Evolutionary conservation across 2,797 vertebrate species (phyloP).

Genomic region (Atherinosoma microstoma): DNA sequence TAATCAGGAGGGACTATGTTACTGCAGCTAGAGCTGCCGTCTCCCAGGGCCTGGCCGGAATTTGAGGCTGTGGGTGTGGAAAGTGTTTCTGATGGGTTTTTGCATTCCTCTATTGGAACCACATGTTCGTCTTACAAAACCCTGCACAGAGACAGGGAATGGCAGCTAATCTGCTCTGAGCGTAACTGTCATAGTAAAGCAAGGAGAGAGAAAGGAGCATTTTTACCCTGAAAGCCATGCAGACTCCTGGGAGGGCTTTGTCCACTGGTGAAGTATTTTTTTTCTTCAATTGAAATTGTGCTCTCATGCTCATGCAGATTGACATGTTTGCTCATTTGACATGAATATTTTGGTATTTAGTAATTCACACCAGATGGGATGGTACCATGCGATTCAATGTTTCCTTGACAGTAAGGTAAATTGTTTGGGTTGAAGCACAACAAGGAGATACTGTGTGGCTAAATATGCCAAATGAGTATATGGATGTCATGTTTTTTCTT

Average conservation of each 20-base stretch:
- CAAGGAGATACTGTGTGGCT: slow-evolving; percentile 26
- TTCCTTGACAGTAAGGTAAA: slow-evolving; percentile 69
- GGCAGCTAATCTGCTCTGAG: slow-evolving; percentile 72
- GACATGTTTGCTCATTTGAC: slow-evolving; percentile 70
- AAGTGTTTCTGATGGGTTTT: slow-evolving; percentile 83
- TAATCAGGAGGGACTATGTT: slow-evolving; percentile 78
- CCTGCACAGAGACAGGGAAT: slow-evolving; percentile 71
- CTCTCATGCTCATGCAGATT: slow-evolving; percentile 62
- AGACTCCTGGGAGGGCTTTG: slow-evolving; percentile 59
- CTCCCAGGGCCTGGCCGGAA: slow-evolving; percentile 83
- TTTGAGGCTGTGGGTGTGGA: slow-evolving; percentile 84
- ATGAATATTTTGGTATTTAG: slow-evolving; percentile 63
- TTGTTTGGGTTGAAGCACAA: slow-evolving; percentile 56
- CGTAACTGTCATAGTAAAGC: slow-evolving; percentile 63
- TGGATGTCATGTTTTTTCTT: slow-evolving; percentile 16
- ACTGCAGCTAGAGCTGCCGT: slow-evolving; percentile 74
- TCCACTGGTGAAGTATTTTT: slow-evolving; percentile 52
- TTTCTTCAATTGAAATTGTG: slow-evolving; percentile 39
- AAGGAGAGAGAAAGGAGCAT: slow-evolving; percentile 62
- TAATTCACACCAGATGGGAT: slow-evolving; percentile 73
- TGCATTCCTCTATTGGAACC: slow-evolving; percentile 84
- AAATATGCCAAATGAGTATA: slow-evolving; percentile 10
- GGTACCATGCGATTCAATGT: slow-evolving; percentile 57
- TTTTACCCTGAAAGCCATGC: slow-evolving; percentile 57
- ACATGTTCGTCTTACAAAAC: slow-evolving; percentile 82